Conservation (phyloP, 1,140 invertebrate genomes). For the Bombus balteatus region DNA sequence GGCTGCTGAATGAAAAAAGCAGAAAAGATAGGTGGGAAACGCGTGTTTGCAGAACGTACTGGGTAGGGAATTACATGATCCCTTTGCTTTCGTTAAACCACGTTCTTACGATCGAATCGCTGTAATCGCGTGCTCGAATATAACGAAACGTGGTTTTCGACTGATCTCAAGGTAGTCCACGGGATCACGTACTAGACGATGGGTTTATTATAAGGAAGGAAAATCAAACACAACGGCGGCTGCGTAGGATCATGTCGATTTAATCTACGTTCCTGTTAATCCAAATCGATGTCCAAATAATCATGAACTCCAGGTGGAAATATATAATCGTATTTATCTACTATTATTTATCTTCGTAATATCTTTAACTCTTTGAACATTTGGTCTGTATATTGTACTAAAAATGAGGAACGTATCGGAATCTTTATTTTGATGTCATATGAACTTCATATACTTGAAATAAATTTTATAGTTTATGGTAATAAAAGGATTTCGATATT, state of each 20-base stretch:
- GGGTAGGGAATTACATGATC: slow-evolving; percentile 53
- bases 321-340: not conserved
- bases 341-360: not conserved
- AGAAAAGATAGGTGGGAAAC: not conserved
- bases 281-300: slow-evolving; percentile 9
- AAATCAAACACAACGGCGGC: slow-evolving; percentile 34
- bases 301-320: not conserved
- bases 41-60: slow-evolving; percentile 52
- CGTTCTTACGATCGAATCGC: slow-evolving; percentile 47
- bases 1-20: not conserved
- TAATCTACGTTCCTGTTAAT: not conserved
- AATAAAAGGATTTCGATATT: too few species aligned
- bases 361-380: not conserved
- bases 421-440: too few species aligned
- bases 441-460: too few species aligned
- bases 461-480: too few species aligned
- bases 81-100: slow-evolving; percentile 58
- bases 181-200: slow-evolving; percentile 64
- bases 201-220: slow-evolving; percentile 47
- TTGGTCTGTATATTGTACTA: too few species aligned
- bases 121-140: slow-evolving; percentile 65
- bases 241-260: not conserved
- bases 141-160: slow-evolving; percentile 61
- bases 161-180: slow-evolving; percentile 64
- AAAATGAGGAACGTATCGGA: too few species aligned